A percentile compares a stretch with the other conserved stretches of the same genome.
phyloP scores from a whole-genome alignment of 2,797 vertebrate genomes.

The Lerista edwardsae region DNA sequence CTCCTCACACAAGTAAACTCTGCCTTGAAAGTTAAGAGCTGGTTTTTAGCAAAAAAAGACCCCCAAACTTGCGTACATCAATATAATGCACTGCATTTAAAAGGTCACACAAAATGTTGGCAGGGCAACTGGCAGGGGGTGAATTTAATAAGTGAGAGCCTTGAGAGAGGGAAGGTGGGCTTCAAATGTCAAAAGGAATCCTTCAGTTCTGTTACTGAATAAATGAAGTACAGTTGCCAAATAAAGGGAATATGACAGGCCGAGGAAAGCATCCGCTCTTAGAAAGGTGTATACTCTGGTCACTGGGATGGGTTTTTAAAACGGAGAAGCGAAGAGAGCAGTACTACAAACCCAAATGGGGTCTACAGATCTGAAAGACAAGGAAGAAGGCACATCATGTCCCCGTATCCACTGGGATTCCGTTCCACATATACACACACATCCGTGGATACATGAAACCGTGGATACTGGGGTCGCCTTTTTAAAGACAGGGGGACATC shows the following conservation, averaged over 20 bases:
- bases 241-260: neutral
- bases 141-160: neutral
- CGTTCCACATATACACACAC: too few relatives aligned
- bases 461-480: too few relatives aligned
- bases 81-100: neutral
- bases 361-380: too few relatives aligned
- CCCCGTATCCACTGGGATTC: too few relatives aligned
- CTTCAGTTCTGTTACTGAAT: constrained; percentile 36
- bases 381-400: too few relatives aligned
- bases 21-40: constrained; percentile 7
- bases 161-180: neutral
- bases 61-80: rapidly evolving
- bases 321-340: too few relatives aligned
- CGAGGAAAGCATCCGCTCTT: neutral
- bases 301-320: neutral
- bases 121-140: neutral
- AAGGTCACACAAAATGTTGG: neutral
- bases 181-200: constrained; percentile 6
- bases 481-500: too few relatives aligned
- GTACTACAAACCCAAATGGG: too few relatives aligned
- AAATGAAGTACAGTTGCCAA: neutral
- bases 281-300: neutral
- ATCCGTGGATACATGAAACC: too few relatives aligned
- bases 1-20: constrained; percentile 1
- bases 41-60: neutral